Evolutionary conservation across 2,888 invertebrate species (phyloP).

Genomic region (Aphodius sticticus): DNA sequence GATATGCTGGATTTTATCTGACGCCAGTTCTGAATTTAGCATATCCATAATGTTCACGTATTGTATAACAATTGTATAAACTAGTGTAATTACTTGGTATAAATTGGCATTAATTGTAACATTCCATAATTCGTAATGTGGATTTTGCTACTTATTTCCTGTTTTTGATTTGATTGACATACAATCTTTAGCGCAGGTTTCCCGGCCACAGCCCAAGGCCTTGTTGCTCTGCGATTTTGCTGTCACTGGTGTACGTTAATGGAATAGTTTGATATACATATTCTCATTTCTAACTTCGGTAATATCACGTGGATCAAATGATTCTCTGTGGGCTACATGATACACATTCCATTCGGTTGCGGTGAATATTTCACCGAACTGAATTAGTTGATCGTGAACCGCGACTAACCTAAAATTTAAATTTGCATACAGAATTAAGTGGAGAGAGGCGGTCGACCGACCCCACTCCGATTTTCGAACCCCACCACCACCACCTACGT

Average conservation of each 20-base stretch:
- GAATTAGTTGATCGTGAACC: neutral
- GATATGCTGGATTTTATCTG: too few relatives aligned
- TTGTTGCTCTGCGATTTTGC: too few relatives aligned
- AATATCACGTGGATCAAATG: neutral
- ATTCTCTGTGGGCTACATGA: neutral
- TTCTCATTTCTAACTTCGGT: neutral
- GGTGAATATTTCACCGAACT: neutral
- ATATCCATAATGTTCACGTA: too few relatives aligned
- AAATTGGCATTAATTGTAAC: too few relatives aligned
- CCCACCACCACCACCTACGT: neutral
- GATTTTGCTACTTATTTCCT: too few relatives aligned
- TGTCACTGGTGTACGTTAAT: neutral
- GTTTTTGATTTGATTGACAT: too few relatives aligned
- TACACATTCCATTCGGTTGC: neutral
- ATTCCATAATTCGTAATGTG: too few relatives aligned
- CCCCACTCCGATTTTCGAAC: neutral
- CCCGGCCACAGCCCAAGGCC: too few relatives aligned
- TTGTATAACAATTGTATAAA: too few relatives aligned
- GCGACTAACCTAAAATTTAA: neutral
- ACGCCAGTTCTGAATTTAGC: too few relatives aligned
- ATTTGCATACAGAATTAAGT: neutral
- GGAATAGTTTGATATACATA: neutral
- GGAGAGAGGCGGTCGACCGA: neutral
- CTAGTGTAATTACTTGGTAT: too few relatives aligned
- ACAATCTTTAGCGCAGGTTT: too few relatives aligned